Percentiles rank a stretch among this genome's conserved stretches.
phyloP scores from a whole-genome alignment of 2,888 invertebrate species.

The Lepas anatifera region DNA sequence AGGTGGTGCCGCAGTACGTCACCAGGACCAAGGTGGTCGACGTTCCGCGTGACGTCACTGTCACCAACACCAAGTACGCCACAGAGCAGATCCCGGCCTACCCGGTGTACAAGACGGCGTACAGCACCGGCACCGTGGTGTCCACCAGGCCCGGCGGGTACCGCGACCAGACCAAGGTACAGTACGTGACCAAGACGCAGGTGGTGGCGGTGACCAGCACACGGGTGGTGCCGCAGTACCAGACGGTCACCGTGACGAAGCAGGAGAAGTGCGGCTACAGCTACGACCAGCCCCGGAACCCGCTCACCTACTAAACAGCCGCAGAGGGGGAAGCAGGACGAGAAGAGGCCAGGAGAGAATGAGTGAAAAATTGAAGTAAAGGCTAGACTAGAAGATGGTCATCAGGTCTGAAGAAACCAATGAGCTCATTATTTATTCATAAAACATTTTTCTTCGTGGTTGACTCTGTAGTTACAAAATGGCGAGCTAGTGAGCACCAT shows the following conservation, averaged over 20 bases:
- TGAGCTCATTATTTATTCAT: too few species aligned
- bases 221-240: background rate
- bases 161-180: background rate
- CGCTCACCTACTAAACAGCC: background rate
- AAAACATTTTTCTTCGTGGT: too few species aligned
- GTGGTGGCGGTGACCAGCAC: background rate
- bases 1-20: background rate
- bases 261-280: background rate
- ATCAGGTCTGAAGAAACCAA: too few species aligned
- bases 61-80: background rate
- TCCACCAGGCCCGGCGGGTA: background rate
- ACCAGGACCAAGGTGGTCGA: background rate
- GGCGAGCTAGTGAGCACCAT: too few species aligned
- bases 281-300: background rate
- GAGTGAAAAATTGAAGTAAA: too few species aligned
- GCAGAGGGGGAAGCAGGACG: too few species aligned
- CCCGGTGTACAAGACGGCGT: background rate
- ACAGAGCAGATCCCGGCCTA: background rate
- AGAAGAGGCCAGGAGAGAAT: too few species aligned
- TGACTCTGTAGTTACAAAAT: too few species aligned
- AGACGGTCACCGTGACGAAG: background rate
- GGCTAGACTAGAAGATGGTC: too few species aligned
- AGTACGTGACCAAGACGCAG: background rate
- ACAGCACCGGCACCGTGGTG: background rate
- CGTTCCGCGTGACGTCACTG: background rate